A percentile compares a stretch with the other conserved stretches of the same genome.
Conservation (phyloP, 2,113 vertebrate genomes). For the Rhabdomys dilectus region DNA sequence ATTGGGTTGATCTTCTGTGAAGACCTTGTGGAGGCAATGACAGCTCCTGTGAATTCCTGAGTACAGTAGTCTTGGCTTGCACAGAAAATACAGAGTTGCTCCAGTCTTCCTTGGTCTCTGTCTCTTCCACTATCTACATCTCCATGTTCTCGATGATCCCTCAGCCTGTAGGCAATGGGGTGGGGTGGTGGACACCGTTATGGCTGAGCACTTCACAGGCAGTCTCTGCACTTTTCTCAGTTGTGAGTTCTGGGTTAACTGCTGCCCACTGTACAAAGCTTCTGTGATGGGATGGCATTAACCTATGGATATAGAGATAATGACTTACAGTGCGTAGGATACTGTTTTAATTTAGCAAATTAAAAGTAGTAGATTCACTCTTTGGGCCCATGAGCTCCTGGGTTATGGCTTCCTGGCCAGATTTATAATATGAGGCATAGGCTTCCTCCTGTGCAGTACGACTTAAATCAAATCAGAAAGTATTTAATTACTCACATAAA, state of each 20-base stretch:
- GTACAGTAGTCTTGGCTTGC: rapidly evolving
- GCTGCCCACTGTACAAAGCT: background rate
- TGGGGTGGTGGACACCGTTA: background rate
- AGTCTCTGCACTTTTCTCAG: background rate
- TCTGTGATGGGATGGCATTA: background rate
- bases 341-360: background rate
- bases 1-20: background rate
- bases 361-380: background rate
- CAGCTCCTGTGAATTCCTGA: background rate
- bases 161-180: background rate
- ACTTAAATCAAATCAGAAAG: background rate
- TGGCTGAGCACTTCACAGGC: background rate
- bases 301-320: background rate
- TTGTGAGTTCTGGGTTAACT: background rate
- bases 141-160: background rate
- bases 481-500: background rate
- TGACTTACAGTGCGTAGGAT: background rate
- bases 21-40: background rate
- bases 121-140: background rate
- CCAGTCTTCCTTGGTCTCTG: background rate
- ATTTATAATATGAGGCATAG: background rate
- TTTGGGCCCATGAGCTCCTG: background rate
- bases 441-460: background rate
- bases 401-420: background rate
- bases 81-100: background rate